These are phyloP conservation scores for Leptinotarsa haldemani DNA, from an alignment of 2,888 invertebrate species.

Conservation along the genomic window DNA sequence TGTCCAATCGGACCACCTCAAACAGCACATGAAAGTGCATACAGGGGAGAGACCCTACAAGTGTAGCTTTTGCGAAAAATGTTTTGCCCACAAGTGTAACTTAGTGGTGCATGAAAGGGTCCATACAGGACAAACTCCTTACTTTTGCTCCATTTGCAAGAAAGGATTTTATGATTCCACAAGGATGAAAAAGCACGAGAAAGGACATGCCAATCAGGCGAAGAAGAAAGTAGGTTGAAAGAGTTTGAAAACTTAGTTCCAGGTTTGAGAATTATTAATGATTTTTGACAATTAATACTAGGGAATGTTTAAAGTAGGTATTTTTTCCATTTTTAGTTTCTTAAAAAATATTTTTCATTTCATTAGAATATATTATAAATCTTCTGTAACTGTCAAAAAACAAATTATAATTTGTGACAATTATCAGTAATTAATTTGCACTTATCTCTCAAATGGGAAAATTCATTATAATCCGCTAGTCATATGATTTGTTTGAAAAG, in stretches of 20 bases:
- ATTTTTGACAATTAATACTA: too few relatives aligned
- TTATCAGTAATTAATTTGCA: too few relatives aligned
- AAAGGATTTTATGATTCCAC: slow-evolving; percentile 48
- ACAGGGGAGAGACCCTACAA: slow-evolving; percentile 42
- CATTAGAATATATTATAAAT: too few relatives aligned
- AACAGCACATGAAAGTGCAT: slow-evolving; percentile 40
- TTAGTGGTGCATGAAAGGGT: slow-evolving; percentile 41
- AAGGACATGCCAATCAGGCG: slow-evolving; percentile 35
- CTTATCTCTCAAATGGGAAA: too few relatives aligned
- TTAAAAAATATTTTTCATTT: too few relatives aligned
- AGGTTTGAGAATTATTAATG: too few relatives aligned
- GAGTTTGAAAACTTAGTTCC: background rate
- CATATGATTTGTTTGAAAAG: too few relatives aligned
- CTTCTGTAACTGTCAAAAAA: too few relatives aligned
- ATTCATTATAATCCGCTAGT: too few relatives aligned
- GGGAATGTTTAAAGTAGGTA: too few relatives aligned
- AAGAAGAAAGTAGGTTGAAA: slow-evolving; percentile 14
- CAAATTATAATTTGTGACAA: too few relatives aligned
- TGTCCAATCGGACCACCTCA: slow-evolving; percentile 39
- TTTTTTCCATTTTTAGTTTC: too few relatives aligned
- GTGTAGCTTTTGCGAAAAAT: slow-evolving; percentile 39
- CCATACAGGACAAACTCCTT: slow-evolving; percentile 48
- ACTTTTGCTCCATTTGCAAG: slow-evolving; percentile 44
- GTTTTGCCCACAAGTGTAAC: slow-evolving; percentile 40
- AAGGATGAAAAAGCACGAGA: slow-evolving; percentile 50